Conservation (phyloP, 2,888 invertebrate genomes). For the Argyra leucocephala region DNA sequence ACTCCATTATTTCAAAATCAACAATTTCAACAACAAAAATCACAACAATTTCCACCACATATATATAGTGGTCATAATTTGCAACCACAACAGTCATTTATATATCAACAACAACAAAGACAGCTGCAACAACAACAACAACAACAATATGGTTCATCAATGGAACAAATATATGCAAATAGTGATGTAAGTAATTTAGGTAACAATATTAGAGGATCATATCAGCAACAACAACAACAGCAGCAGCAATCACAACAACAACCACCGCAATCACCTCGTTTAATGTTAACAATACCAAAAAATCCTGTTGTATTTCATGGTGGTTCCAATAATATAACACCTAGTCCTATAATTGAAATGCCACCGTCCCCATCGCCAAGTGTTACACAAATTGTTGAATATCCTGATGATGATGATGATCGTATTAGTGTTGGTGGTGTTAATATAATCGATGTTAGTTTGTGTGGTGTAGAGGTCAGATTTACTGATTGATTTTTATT, state of each 20-base stretch:
- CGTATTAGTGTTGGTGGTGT: not conserved
- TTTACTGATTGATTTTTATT: slow-evolving; percentile 27
- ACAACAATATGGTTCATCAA: slow-evolving; percentile 25
- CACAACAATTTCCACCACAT: slow-evolving; percentile 23
- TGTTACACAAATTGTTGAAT: slow-evolving; percentile 67
- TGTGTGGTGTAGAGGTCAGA: slow-evolving; percentile 45
- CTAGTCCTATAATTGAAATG: slow-evolving; percentile 50
- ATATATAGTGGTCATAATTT: slow-evolving; percentile 25
- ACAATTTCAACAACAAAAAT: not conserved
- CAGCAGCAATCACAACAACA: slow-evolving; percentile 18
- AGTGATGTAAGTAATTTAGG: slow-evolving; percentile 10
- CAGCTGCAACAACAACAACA: slow-evolving; percentile 25
- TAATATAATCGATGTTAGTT: slow-evolving; percentile 34
- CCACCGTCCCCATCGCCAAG: slow-evolving; percentile 52
- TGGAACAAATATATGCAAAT: slow-evolving; percentile 3
- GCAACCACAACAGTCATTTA: slow-evolving; percentile 17
- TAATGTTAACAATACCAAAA: not conserved
- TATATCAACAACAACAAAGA: slow-evolving; percentile 23
- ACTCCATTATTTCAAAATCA: not conserved
- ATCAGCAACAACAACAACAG: slow-evolving; percentile 11
- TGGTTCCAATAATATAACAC: slow-evolving; percentile 40
- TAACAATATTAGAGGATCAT: slow-evolving; percentile 9
- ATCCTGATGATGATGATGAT: slow-evolving; percentile 47
- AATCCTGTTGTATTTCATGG: not conserved
- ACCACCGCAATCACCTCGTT: slow-evolving; percentile 11